Base-by-base conservation (phyloP, 2,888 invertebrate genomes). In the Polydrusus pterygomalis region DNA sequence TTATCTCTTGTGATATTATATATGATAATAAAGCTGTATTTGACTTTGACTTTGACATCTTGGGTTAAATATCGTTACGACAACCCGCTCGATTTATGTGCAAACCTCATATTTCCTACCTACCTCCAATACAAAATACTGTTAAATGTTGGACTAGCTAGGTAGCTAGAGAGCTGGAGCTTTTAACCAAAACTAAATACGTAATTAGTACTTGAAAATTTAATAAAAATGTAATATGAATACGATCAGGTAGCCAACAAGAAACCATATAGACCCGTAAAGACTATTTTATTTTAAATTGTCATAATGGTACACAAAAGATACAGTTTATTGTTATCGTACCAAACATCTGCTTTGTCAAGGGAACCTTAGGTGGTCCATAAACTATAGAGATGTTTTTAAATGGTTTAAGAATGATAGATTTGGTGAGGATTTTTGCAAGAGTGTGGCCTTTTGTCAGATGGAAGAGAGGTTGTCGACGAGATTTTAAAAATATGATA, bases 371-470 rank as follows among this genome's bases (percentile, higher is more conserved):
- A 76, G 76, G 76, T 76, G 76, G 76, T 76, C 75, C 56, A 34
- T 40, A 18, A 65, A 34, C 67, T 49, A 58, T 74, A 51, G 40
- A 73, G 74, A 64, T 62, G 63, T 68, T 43, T 72, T 71, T 71
- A 76, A 76, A 76, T 68, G 76, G 76, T 65, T 75, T 76, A 49
- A 62, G 64, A 71, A 71, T 75, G 74, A 74, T 60, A 68, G 43
- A 74, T 62, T 74, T 74, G 47, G 73, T 58, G 73, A 71, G n/a
- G 64, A 64, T 64, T 63, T 71, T 43, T 56, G 63, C 64, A 40
- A 71, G 20, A 63, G 54, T 40, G 30, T 40, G 51, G 54, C 15
- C 25, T 11, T 49, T 49, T 49, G 70, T 45, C 0, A 45, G 43
- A 30, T 45, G n/a, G 6, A 20, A 43, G 9, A 45, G 63, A 63